Evolutionary conservation across 2,797 vertebrate genomes (phyloP), one percentile per base, ranked within the genome.

Genomic region (Pseudochirops cupreus): DNA sequence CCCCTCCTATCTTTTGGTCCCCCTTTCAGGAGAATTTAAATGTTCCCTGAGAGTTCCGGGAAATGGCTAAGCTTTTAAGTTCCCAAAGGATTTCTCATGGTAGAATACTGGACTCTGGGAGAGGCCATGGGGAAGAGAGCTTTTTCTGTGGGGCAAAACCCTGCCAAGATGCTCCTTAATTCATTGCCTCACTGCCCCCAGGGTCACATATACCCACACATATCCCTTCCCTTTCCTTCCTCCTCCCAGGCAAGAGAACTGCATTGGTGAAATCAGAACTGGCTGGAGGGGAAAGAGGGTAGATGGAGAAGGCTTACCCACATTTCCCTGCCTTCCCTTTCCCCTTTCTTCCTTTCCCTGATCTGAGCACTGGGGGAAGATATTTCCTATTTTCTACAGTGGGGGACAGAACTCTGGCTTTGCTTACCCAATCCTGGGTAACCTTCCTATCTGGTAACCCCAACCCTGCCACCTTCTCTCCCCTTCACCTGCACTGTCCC

Each of bases 261-360:
- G 74, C 92, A 92, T 16, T 94, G 46, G 94, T 90, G 56, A 54
- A 94, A 82, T 46, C 74, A 82, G 74, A 39, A 74, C n/a, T 46
- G 67, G 67, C 9, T 82, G 18, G 18, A 87, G 24, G 24, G 74
- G 50, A 94, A 82, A 39, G 92, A 95, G 52, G 55, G 14, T n/a
- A 93, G 50, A 82, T 90, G 82, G 93, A 29, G 6, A 11, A 62
- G 55, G 52, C 52, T 92, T 59, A 0, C 26, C 28, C 55, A 87
- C 24, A 26, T 24, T 52, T 54, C 50, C 29, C 11, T 59, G 62
- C 18, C 56, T 21, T 2, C 59, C 57, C 95, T 95, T 91, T 91
- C 82, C n/a, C n/a, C 4, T 46, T 94, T 93, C 92, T 93, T 94
- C 53, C 91, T 74, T 24, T 87, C 39, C 39, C 24, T 87, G 21